These are phyloP conservation scores for Coranthus polyacanthus DNA, from an alignment of 2,797 vertebrate species.

Conservation along the genomic window DNA sequence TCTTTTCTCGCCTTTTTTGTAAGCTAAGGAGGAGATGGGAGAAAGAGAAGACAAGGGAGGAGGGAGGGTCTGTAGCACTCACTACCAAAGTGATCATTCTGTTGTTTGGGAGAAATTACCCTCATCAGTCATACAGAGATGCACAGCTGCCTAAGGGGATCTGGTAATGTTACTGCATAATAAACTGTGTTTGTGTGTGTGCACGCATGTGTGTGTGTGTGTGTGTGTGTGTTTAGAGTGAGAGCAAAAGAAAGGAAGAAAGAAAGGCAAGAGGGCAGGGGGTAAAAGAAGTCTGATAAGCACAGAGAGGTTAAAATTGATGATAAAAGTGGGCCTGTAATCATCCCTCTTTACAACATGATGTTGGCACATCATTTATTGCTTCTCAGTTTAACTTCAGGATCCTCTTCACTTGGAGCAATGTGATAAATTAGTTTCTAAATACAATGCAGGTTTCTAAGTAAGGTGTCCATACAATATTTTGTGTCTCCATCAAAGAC, in stretches of 20 bases:
- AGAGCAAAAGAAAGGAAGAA: conserved; percentile 17
- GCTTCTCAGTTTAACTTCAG: conserved; percentile 58
- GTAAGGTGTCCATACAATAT: conserved; percentile 33
- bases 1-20: conserved; percentile 57
- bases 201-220: conserved; percentile 24
- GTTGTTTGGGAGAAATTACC: conserved; percentile 90
- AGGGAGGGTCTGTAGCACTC: conserved; percentile 70
- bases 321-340: conserved; percentile 64
- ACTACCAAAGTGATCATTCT: conserved; percentile 86
- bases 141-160: conserved; percentile 87
- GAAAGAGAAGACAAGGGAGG: conserved; percentile 50
- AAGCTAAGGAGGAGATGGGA: conserved; percentile 57
- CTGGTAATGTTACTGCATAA: conserved; percentile 85
- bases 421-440: conserved; percentile 53
- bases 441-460: conserved; percentile 32
- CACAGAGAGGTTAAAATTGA: conserved; percentile 72
- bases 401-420: conserved; percentile 46
- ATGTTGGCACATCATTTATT: conserved; percentile 67
- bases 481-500: conserved; percentile 42
- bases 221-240: conserved; percentile 30
- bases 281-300: conserved; percentile 75
- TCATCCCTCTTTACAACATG: conserved; percentile 61
- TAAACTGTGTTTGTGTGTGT: conserved; percentile 73
- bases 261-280: conserved; percentile 66
- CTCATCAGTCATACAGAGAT: conserved; percentile 89